These are phyloP conservation scores for Drosophila equinoxialis DNA, from an alignment of 1,140 invertebrate species.

Conservation along the genomic window DNA sequence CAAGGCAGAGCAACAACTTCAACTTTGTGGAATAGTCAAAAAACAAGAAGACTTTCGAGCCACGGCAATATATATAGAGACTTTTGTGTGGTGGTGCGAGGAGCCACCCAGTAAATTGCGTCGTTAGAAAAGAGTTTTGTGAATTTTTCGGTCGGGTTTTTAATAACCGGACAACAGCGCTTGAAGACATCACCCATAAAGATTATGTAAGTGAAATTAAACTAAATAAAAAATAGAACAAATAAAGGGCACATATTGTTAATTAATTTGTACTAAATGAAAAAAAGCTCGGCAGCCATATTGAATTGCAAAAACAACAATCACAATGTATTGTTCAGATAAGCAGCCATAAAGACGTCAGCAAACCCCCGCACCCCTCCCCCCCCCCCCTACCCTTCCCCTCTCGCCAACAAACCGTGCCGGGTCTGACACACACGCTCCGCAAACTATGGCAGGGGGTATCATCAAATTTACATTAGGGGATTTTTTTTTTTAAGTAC, in stretches of 20 bases:
- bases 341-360: conserved; percentile 7
- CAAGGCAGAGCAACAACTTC: conserved; percentile 56
- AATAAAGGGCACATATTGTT: neutral
- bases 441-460: neutral
- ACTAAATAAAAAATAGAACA: too few species aligned
- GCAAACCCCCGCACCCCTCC: neutral
- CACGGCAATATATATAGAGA: conserved; percentile 53
- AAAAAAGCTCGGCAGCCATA: conserved; percentile 57
- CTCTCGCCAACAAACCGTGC: neutral
- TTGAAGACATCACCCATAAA: conserved; percentile 51
- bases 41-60: conserved; percentile 22
- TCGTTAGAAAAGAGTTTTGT: conserved; percentile 45
- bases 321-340: neutral
- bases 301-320: conserved; percentile 45
- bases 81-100: conserved; percentile 62
- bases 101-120: conserved; percentile 70
- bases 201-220: conserved; percentile 59
- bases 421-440: neutral
- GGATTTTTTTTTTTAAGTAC: conserved; percentile 35
- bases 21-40: conserved; percentile 26
- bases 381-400: neutral
- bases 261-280: conserved; percentile 17
- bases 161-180: conserved; percentile 59
- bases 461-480: conserved; percentile 26
- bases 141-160: conserved; percentile 60